Percentiles rank a stretch among this genome's conserved stretches.
Conservation (phyloP, 2,113 vertebrate species). For the Corapipo altera region DNA sequence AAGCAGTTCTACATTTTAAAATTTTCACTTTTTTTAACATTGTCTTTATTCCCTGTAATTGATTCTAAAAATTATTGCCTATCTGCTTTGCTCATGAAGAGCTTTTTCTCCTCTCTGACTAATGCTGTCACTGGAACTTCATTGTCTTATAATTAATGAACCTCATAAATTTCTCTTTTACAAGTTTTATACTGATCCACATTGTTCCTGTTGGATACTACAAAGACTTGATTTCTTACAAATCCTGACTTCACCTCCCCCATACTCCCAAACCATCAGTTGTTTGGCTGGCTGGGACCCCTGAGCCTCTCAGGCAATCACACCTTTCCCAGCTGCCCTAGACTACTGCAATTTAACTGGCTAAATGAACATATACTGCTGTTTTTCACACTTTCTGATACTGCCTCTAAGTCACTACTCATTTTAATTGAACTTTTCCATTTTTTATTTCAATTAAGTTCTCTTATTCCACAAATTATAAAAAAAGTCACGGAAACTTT, state of each 20-base stretch:
- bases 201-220: constrained; percentile 7
- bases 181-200: not conserved
- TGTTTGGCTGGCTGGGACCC: not conserved
- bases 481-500: not conserved
- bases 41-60: not conserved
- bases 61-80: not conserved
- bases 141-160: constrained; percentile 45
- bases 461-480: not conserved
- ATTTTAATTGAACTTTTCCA: not conserved
- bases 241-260: not conserved
- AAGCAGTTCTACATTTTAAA: not conserved
- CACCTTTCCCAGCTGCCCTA: not conserved
- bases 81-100: not conserved
- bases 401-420: not conserved
- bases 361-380: not conserved
- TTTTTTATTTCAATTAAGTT: not conserved
- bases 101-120: constrained; percentile 25
- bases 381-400: not conserved
- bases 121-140: constrained; percentile 20
- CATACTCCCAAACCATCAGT: not conserved
- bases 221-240: not conserved
- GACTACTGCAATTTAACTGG: not conserved
- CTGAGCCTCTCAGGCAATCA: not conserved
- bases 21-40: constrained; percentile 14
- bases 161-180: not conserved